These are phyloP conservation scores for Varanus salvator DNA, from an alignment of 2,113 vertebrate species.

Conservation along the genomic window DNA sequence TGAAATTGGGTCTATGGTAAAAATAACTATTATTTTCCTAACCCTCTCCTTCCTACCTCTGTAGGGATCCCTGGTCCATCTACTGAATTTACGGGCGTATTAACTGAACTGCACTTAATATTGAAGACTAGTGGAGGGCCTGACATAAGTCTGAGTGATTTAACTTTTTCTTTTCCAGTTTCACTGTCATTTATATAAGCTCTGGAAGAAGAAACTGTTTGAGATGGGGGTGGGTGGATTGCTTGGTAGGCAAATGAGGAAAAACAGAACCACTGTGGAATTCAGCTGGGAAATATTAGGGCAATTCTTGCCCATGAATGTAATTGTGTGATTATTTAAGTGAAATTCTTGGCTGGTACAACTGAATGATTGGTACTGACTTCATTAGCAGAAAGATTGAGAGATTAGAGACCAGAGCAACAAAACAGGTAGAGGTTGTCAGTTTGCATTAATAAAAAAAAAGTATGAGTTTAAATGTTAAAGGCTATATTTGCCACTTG, in stretches of 20 bases:
- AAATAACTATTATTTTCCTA: not conserved
- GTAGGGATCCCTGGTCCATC: not conserved
- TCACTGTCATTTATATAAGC: not conserved
- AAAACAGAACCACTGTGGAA: not conserved
- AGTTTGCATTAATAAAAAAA: not conserved
- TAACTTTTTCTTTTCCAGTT: not conserved
- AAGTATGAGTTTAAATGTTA: slow-evolving; percentile 5
- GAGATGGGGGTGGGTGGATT: not conserved
- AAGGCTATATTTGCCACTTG: not conserved
- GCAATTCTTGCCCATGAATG: not conserved
- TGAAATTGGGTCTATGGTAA: not conserved
- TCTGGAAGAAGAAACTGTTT: not conserved
- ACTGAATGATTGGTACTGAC: not conserved
- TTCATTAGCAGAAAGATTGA: not conserved
- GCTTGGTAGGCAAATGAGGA: not conserved
- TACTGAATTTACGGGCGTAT: not conserved
- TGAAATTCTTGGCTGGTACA: not conserved
- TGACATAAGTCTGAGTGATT: not conserved
- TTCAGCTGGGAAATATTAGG: not conserved
- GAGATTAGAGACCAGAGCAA: not conserved
- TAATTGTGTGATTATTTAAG: not conserved
- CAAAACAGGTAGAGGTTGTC: not conserved
- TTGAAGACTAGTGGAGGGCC: not conserved
- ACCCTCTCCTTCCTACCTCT: not conserved
- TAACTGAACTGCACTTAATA: not conserved